These are phyloP conservation scores for Lordiphosa collinella DNA, from an alignment of 1,140 invertebrate genomes.

Conservation along the genomic window DNA sequence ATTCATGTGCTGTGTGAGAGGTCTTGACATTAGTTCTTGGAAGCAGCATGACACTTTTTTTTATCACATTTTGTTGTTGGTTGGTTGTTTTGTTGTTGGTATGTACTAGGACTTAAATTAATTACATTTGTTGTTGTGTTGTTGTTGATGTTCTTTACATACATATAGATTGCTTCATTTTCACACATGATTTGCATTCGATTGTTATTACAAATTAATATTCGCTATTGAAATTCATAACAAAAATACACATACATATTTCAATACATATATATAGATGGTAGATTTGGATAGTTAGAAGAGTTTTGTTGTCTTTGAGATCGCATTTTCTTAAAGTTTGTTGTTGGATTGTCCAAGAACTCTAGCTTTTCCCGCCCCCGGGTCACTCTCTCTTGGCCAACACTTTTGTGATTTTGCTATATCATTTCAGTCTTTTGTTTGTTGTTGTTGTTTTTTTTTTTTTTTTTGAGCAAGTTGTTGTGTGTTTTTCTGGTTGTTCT, in stretches of 20 bases:
- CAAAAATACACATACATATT: constrained; percentile 28
- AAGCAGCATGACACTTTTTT: constrained; percentile 65
- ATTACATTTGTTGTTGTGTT: constrained; percentile 43
- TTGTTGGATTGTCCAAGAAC: constrained; percentile 14
- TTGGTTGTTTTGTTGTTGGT: constrained; percentile 53
- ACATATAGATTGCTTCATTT: constrained; percentile 63
- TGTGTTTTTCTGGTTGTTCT: constrained; percentile 33
- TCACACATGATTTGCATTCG: constrained; percentile 51
- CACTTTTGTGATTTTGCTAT: constrained; percentile 26
- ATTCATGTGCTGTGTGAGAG: constrained; percentile 29
- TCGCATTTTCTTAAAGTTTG: constrained; percentile 29
- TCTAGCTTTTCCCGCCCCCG: background rate
- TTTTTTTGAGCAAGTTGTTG: constrained; percentile 62
- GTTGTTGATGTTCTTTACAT: constrained; percentile 40
- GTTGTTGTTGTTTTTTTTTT: constrained; percentile 28
- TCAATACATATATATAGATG: constrained; percentile 22
- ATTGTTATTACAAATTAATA: constrained; percentile 53
- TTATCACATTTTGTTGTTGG: constrained; percentile 66
- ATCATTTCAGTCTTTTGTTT: constrained; percentile 49
- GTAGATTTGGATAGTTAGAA: constrained; percentile 48
- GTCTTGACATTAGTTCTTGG: constrained; percentile 39
- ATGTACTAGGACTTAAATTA: constrained; percentile 72
- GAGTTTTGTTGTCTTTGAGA: constrained; percentile 51
- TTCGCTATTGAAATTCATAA: constrained; percentile 64
- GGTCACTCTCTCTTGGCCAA: constrained; percentile 23